These are phyloP conservation scores for Zophobas morio DNA, from an alignment of 1,140 invertebrate species.

Conservation along the genomic window DNA sequence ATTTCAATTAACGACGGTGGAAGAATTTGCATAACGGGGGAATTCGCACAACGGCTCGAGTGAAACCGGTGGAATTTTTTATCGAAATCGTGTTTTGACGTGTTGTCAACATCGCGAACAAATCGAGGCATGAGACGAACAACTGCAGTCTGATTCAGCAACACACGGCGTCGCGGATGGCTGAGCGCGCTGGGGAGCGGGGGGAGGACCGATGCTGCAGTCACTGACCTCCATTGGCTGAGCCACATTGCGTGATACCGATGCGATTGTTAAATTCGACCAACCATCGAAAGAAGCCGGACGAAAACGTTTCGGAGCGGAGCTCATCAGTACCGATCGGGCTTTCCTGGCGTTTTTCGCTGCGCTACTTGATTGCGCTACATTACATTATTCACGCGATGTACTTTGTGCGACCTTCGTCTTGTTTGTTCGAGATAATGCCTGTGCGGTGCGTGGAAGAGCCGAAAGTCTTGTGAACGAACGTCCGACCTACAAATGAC, in stretches of 20 bases:
- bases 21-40: slow-evolving; percentile 42
- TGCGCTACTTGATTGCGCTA: neutral
- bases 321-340: neutral
- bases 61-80: slow-evolving; percentile 41
- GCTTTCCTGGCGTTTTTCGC: neutral
- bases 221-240: slow-evolving; percentile 59
- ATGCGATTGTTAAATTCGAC: slow-evolving; percentile 38
- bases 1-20: slow-evolving; percentile 17
- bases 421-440: slow-evolving; percentile 20
- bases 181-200: neutral
- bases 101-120: neutral
- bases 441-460: neutral
- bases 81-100: neutral
- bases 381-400: slow-evolving; percentile 1
- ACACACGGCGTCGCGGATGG: slow-evolving; percentile 28
- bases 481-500: slow-evolving; percentile 47
- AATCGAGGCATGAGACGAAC: slow-evolving; percentile 44
- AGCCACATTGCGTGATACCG: slow-evolving; percentile 57
- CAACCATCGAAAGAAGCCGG: slow-evolving; percentile 17
- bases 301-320: slow-evolving; percentile 8
- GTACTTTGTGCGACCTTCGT: slow-evolving; percentile 21
- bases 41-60: slow-evolving; percentile 20
- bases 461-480: slow-evolving; percentile 6
- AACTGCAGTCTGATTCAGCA: slow-evolving; percentile 57
- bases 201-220: slow-evolving; percentile 47